A percentile compares a stretch with the other conserved stretches of the same genome.
Conservation (phyloP, 1,140 invertebrate species). For the Littorina saxatilis region DNA sequence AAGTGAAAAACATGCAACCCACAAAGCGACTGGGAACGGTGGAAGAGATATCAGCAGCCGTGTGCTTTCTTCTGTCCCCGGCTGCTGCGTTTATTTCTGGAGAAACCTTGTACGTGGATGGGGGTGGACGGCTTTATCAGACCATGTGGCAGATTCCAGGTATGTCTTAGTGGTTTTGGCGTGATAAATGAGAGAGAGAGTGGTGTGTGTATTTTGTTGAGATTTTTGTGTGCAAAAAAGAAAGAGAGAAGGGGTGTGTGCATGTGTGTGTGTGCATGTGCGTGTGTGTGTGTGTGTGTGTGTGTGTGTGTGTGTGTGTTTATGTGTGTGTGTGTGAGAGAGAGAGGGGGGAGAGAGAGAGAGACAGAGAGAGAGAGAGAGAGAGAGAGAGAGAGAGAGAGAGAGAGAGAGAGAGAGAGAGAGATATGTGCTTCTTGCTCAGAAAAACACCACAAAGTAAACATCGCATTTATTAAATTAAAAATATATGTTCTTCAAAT, state of each 20-base stretch:
- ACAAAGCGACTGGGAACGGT: slow-evolving; percentile 74
- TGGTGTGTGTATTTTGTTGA: not conserved
- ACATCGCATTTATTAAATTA: too few relatives aligned
- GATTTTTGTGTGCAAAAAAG: too few relatives aligned
- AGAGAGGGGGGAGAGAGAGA: not conserved
- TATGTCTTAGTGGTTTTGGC: slow-evolving; percentile 30
- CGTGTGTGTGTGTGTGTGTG: not conserved
- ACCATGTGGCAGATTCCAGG: slow-evolving; percentile 59
- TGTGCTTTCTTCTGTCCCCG: slow-evolving; percentile 78
- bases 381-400: too few relatives aligned
- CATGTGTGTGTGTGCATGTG: not conserved
- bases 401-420: too few relatives aligned
- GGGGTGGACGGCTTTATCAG: slow-evolving; percentile 68
- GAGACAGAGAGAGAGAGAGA: too few relatives aligned
- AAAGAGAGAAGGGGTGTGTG: not conserved
- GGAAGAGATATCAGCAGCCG: slow-evolving; percentile 75
- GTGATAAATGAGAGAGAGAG: not conserved
- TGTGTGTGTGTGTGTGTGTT: not conserved
- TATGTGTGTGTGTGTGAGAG: not conserved
- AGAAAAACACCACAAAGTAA: too few relatives aligned
- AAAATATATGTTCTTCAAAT: not conserved
- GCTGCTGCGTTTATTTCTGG: slow-evolving; percentile 77
- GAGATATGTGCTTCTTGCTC: too few relatives aligned
- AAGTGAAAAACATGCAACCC: slow-evolving; percentile 65
- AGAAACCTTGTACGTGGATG: slow-evolving; percentile 76